Base-by-base conservation (phyloP, 1,140 invertebrate genomes). In the Zaprionus africanus region DNA sequence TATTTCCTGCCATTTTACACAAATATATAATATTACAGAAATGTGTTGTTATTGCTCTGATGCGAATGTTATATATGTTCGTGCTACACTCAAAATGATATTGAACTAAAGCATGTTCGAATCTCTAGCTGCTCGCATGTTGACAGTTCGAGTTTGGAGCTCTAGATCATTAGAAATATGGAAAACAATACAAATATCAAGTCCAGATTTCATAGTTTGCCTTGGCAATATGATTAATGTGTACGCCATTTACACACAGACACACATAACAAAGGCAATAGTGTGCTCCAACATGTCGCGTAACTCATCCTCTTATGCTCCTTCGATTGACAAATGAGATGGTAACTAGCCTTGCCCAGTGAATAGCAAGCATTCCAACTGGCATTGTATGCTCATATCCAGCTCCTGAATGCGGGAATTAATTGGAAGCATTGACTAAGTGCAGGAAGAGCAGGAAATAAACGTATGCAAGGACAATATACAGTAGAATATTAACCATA, bases 241-340 rank as follows among this genome's bases (percentile, higher is more conserved):
- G 41, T 43, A 2, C 15, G 41, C 12, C 36, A 38, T 13, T 38
- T 36, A 26, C 22, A 31, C 28, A 28, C 9, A 31, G 2, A 31
- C 31, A 31, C 31, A 22, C 1, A 60, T 24, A 12, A 17, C 38
- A 46, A 34, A 34, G 9, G 31, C 19, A 22, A 34, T 24, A 59
- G 36, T 17, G 12, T 13, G 7, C 26, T 9, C 46, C 53, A 28
- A 43, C 56, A 54, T 43, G 24, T 43, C 53, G 36, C 36, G 34
- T 65, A 56, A 65, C 43, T 65, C 53, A 65, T 56, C 57, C 54
- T 9, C n/a, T 46, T 9, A 46, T 17, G 17, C 51, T 28, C 24
- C 24, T 53, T 36, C 51, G 51, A 19, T 36, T 56, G 63, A 65
- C 63, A 65, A 65, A 65, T 65, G 53, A 43, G 53, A 36, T 65